Conservation (phyloP, 2,113 vertebrate genomes). For the Platanista minor region DNA sequence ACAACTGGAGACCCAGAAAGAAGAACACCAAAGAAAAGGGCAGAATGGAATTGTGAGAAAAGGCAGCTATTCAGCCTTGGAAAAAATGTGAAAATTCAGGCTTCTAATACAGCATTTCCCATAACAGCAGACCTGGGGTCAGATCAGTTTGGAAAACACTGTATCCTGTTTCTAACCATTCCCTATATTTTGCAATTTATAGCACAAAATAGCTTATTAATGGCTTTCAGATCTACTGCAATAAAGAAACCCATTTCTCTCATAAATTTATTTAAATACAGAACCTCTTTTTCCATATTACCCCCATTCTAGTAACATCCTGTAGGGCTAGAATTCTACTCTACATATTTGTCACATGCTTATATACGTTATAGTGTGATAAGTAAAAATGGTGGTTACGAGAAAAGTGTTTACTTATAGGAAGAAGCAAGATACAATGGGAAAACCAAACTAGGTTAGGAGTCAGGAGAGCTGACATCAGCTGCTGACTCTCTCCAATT, state of each 20-base stretch:
- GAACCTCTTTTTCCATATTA: neutral
- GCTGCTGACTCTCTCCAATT: neutral
- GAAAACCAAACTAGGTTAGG: neutral
- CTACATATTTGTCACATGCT: neutral
- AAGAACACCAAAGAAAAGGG: neutral
- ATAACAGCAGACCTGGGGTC: neutral
- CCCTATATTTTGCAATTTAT: neutral
- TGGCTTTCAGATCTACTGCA: neutral
- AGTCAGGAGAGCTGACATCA: constrained; percentile 16
- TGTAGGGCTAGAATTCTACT: neutral
- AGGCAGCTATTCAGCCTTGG: neutral
- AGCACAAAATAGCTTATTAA: neutral
- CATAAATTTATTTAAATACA: neutral
- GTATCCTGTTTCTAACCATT: neutral
- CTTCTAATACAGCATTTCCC: neutral
- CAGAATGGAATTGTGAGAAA: neutral
- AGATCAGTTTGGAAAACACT: neutral
- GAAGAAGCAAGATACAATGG: neutral
- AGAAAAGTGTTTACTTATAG: neutral
- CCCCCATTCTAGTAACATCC: neutral
- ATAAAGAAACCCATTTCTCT: neutral
- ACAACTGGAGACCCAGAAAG: neutral
- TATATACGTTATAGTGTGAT: too few species aligned
- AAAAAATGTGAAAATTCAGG: neutral
- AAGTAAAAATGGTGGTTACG: neutral